Evolutionary conservation across 2,888 invertebrate species (phyloP).

Genomic region (Diarsia rubi): DNA sequence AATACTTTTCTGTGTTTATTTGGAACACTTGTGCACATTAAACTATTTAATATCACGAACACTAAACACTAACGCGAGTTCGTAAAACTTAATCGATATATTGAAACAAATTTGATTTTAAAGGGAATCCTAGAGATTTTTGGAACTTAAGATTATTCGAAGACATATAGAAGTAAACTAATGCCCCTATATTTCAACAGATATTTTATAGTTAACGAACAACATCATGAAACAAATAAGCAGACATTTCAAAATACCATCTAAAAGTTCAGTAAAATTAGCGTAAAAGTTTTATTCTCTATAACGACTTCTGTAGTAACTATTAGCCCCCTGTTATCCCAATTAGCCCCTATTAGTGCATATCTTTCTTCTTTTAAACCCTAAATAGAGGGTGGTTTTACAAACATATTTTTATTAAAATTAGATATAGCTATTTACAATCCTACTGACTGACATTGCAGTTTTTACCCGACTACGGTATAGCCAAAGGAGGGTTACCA

Average conservation of each 20-base stretch:
- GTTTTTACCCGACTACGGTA: not conserved
- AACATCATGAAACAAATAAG: conserved; percentile 1
- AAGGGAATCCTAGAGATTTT: no score
- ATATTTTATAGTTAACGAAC: not conserved
- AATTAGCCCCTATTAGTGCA: conserved; percentile 28
- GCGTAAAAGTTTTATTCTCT: not conserved
- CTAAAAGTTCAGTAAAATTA: not conserved
- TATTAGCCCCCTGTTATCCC: conserved; percentile 26
- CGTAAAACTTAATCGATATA: no score
- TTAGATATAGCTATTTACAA: not conserved
- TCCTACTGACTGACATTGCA: no score
- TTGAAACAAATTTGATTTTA: no score
- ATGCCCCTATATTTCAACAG: not conserved
- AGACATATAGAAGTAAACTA: no score
- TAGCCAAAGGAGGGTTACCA: not conserved
- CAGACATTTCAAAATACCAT: not conserved
- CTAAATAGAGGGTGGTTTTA: not conserved
- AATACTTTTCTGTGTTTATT: no score
- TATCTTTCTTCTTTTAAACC: conserved; percentile 1
- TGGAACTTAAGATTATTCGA: no score
- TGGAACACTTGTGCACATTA: no score
- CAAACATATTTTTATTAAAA: not conserved
- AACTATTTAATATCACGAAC: no score
- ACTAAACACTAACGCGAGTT: no score
- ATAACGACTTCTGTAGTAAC: conserved; percentile 53